A percentile compares a stretch with the other conserved stretches of the same genome.
These are phyloP conservation scores for Neodiprion fabricii DNA, from an alignment of 1,140 invertebrate species.

Conservation along the genomic window DNA sequence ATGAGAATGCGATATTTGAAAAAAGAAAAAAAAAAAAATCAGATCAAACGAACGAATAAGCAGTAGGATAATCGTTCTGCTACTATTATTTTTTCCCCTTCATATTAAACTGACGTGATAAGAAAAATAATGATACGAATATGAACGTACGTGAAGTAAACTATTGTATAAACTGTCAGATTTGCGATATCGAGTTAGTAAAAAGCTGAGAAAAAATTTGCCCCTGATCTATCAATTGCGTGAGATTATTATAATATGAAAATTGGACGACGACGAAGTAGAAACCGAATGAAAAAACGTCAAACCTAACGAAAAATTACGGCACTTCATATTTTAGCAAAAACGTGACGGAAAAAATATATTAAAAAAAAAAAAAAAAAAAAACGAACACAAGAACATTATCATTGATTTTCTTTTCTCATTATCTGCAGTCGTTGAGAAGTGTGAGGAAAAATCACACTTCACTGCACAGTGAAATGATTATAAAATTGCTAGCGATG, in stretches of 20 bases:
- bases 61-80: no score
- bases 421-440: not conserved
- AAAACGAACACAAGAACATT: slow-evolving; percentile 9
- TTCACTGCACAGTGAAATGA: no score
- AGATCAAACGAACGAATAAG: not conserved
- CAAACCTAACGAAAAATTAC: slow-evolving; percentile 32
- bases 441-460: no score
- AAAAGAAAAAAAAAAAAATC: no score
- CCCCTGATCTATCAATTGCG: not conserved
- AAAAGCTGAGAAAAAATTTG: slow-evolving; percentile 35
- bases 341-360: not conserved
- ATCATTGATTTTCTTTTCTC: not conserved
- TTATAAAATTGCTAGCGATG: no score
- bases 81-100: no score
- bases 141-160: not conserved
- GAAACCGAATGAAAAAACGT: slow-evolving; percentile 14
- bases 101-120: no score
- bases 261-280: slow-evolving; percentile 2
- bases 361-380: slow-evolving; percentile 28
- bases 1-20: no score
- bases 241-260: not conserved
- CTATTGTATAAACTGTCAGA: not conserved
- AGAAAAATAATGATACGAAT: not conserved
- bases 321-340: slow-evolving; percentile 52
- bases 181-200: slow-evolving; percentile 41